Conservation (phyloP, 2,888 invertebrate species). For the Ormyrus rosae region DNA sequence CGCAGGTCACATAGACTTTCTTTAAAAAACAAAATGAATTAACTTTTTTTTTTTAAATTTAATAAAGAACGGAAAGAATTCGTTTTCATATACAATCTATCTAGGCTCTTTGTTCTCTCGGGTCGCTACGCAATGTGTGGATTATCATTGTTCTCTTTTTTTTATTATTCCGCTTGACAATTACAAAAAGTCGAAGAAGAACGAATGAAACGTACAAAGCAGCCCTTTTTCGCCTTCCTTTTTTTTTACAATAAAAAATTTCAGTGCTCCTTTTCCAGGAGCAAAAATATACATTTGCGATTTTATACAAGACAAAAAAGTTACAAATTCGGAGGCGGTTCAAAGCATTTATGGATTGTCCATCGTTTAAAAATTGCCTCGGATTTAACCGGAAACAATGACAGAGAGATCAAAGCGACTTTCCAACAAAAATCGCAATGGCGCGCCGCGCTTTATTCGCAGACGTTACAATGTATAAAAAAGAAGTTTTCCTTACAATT, state of each 20-base stretch:
- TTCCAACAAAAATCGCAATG: conserved; percentile 34
- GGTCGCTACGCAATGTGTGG: conserved; percentile 23
- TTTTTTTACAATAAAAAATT: conserved; percentile 33
- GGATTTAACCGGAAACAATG: conserved; percentile 33
- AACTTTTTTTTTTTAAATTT: conserved; percentile 15
- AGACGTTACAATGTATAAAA: conserved; percentile 20
- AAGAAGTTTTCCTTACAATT: conserved; percentile 42
- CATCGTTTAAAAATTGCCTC: conserved; percentile 1
- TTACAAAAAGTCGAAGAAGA: conserved; percentile 25
- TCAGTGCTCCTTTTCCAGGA: conserved; percentile 24
- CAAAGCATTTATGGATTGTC: conserved; percentile 13
- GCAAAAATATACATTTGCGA: conserved; percentile 8
- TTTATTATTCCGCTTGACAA: neutral
- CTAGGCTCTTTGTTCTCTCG: conserved; percentile 41
- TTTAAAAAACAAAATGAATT: conserved; percentile 37
- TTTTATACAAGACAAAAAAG: conserved; percentile 36
- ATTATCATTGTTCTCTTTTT: conserved; percentile 25
- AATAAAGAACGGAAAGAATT: conserved; percentile 20
- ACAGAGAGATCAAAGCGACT: conserved; percentile 42
- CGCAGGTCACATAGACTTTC: conserved; percentile 50
- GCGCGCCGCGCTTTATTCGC: neutral
- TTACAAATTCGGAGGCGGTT: conserved; percentile 14
- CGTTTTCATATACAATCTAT: conserved; percentile 34
- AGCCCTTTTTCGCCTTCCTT: neutral
- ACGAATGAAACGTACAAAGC: conserved; percentile 22